Base-by-base conservation (phyloP, 2,888 invertebrate genomes). In the Amorpha juglandis region DNA sequence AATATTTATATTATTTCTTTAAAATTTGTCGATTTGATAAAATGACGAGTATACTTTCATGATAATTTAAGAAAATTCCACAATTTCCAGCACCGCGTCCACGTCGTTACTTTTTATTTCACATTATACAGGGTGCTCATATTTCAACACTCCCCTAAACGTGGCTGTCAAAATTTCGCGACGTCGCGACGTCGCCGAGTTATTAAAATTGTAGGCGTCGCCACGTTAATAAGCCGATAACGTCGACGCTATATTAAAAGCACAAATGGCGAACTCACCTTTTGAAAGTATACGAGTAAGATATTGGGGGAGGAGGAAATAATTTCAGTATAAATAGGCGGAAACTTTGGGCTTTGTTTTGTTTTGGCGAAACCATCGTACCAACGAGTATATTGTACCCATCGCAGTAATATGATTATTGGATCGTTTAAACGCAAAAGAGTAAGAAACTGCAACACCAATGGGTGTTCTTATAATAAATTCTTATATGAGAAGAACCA, bases 201-300 rank as follows among this genome's bases (percentile, higher is more conserved):
- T 78, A 78, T 79, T 79, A 78, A 75, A 76, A 69, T 63, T 70
- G 70, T 68, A 71, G 71, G 71, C 73, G 69, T 64, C 67, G 52
- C 65, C 66, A 65, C 70, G 72, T 74, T 78, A 75, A 76, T 77
- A 78, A 78, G 76, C 70, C 71, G 58, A 58, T 42, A 58, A 58
- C 58, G 64, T 63, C 65, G 62, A 63, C 63, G 68, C 72, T 69
- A 75, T 71, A 78, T 77, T 73, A 69, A 73, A 77, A 69, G 70
- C 70, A 67, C 64, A 38, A 58, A 58, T 58, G 58, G 53, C 53
- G 53, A 53, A 47, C 27, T 65, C 62, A 47, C 47, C 51, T 66
- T 19, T 19, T 62, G 38, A 11, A 53, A 55, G 33, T 33, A 50
- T 53, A 19, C 42, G 35, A 21, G 35, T 35, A 35, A 55, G 35